phyloP scores from a whole-genome alignment of 1,140 invertebrate species.

The Parapsyche elsis region DNA sequence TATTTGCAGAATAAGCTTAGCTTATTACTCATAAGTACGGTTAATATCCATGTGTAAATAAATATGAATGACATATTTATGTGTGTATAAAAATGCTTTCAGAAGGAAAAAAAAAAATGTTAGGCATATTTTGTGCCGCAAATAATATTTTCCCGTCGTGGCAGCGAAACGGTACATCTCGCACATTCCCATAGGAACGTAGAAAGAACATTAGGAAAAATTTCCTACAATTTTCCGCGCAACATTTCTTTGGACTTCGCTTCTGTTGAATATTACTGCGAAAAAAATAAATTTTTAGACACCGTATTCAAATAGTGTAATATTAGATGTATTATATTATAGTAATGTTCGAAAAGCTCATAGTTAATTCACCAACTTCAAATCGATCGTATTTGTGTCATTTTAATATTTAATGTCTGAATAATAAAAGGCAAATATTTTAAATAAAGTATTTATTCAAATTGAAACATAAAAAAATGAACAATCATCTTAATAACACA shows the following conservation, averaged over 20 bases:
- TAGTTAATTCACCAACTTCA: no score
- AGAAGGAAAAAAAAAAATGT: conserved; percentile 3
- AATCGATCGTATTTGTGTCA: no score
- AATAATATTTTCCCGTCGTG: conserved; percentile 24
- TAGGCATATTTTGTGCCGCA: background rate
- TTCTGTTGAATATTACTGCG: background rate
- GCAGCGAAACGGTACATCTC: conserved; percentile 27
- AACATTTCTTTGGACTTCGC: conserved; percentile 13
- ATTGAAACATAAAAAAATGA: background rate
- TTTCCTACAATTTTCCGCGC: conserved; percentile 17
- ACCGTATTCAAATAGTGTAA: no score
- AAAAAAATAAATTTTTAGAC: no score
- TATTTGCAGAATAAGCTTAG: background rate
- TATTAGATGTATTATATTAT: no score
- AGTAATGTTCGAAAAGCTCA: no score
- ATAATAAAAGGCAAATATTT: background rate
- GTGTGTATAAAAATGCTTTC: conserved; percentile 13
- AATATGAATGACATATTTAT: background rate
- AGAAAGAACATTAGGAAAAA: conserved; percentile 28
- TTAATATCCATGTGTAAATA: background rate
- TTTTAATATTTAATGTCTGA: background rate
- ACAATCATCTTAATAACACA: background rate
- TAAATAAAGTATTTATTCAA: conserved; percentile 7
- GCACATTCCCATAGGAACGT: background rate
- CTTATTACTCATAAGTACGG: background rate